A percentile compares a stretch with the other conserved stretches of the same genome.
Conservation (phyloP, 2,888 invertebrate genomes). For the Oxystoma pomonae region DNA sequence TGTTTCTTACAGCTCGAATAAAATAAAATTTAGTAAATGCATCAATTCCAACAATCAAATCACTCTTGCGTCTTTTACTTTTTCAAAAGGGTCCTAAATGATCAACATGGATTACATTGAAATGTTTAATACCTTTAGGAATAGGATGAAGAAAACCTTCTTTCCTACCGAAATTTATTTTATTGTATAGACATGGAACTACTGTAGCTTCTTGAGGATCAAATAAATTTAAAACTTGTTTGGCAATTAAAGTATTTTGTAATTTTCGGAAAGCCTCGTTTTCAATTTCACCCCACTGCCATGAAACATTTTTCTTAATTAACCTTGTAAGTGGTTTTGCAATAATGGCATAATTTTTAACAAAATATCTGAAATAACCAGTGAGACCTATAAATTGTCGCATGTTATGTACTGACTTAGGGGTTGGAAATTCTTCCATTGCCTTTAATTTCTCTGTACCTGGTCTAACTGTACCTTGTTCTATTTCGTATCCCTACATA, state of each 20-base stretch:
- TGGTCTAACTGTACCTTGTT: conserved; percentile 23
- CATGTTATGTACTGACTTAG: background rate
- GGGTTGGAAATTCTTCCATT: conserved; percentile 27
- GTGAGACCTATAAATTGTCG: background rate
- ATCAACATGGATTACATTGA: conserved; percentile 14
- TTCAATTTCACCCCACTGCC: conserved; percentile 19
- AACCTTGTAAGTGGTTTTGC: conserved; percentile 29
- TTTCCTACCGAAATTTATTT: conserved; percentile 14
- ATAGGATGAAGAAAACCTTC: conserved; percentile 19
- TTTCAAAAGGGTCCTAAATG: conserved; percentile 8
- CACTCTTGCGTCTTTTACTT: conserved; percentile 4
- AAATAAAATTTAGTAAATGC: conserved; percentile 20
- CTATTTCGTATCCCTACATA: conserved; percentile 26
- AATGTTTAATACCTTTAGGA: conserved; percentile 10
- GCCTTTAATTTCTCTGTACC: conserved; percentile 30
- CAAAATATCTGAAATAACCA: conserved; percentile 31
- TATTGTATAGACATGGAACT: conserved; percentile 22
- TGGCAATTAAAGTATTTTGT: conserved; percentile 12
- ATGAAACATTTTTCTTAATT: conserved; percentile 21
- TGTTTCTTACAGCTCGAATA: conserved; percentile 16
- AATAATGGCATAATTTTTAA: conserved; percentile 28
- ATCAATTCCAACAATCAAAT: conserved; percentile 11
- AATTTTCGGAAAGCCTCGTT: conserved; percentile 23
- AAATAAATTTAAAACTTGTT: conserved; percentile 26
- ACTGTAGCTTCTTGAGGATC: conserved; percentile 29